These are phyloP conservation scores for Petroica traversi DNA, from an alignment of 2,113 vertebrate species.

Conservation along the genomic window DNA sequence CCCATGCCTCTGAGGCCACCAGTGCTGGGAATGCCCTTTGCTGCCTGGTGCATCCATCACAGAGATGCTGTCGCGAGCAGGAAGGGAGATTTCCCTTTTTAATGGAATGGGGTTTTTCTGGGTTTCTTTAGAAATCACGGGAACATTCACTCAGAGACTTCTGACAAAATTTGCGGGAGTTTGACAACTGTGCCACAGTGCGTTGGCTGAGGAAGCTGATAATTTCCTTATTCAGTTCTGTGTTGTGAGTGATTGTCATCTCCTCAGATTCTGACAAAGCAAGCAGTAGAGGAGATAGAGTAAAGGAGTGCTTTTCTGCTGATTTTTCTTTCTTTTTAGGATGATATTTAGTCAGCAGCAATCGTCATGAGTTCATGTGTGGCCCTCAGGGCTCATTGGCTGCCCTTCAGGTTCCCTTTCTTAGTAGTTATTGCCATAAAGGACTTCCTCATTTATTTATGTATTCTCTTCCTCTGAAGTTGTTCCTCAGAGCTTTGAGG, in stretches of 20 bases:
- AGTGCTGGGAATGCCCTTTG: accelerated
- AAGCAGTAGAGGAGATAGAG: not conserved
- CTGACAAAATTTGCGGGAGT: slow-evolving; percentile 14
- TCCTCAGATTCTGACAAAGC: slow-evolving; percentile 7
- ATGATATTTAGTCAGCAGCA: not conserved
- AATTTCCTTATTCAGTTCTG: not conserved
- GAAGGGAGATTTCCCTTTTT: not conserved
- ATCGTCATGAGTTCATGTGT: accelerated
- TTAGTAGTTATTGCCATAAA: not conserved
- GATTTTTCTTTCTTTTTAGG: not conserved
- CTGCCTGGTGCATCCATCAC: accelerated
- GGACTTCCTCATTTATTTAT: not conserved
- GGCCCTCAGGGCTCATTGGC: not conserved
- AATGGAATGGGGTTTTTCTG: not conserved
- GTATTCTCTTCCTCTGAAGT: not conserved
- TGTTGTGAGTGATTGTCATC: slow-evolving; percentile 31
- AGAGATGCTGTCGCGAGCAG: not conserved
- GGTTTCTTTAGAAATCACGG: not conserved
- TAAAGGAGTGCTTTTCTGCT: not conserved
- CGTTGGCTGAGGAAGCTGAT: slow-evolving; percentile 58
- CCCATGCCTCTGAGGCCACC: accelerated
- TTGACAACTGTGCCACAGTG: slow-evolving; percentile 31
- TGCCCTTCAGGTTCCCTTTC: not conserved
- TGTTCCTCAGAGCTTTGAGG: not conserved
- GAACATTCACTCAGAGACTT: not conserved